phyloP scores from a whole-genome alignment of 64 coral and sea anemone species.

The Stylophora pistillata region DNA sequence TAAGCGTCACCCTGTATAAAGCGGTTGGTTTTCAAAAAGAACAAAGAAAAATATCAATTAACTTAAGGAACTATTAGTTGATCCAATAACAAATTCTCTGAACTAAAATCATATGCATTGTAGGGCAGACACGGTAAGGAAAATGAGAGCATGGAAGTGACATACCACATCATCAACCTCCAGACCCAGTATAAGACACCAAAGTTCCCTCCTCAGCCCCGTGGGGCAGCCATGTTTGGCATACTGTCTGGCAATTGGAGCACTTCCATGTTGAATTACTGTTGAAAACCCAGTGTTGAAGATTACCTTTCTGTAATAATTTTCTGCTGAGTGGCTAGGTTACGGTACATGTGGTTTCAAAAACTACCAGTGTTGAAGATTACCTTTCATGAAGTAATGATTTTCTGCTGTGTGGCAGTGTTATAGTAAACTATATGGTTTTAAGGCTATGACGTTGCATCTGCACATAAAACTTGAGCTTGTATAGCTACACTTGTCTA shows the following conservation, averaged over 20 bases:
- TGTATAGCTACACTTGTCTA: no score
- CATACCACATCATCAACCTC: conserved; percentile 83
- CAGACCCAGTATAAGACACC: conserved; percentile 81
- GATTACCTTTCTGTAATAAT: not conserved
- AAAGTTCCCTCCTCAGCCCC: conserved; percentile 75
- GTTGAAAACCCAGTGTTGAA: not conserved
- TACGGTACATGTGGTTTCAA: no score
- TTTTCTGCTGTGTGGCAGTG: not conserved
- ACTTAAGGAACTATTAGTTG: no score
- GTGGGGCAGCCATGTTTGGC: conserved; percentile 91
- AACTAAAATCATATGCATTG: no score
- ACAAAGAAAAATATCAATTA: no score
- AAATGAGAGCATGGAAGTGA: not conserved
- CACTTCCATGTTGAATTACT: conserved; percentile 87
- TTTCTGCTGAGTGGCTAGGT: not conserved
- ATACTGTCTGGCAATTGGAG: conserved; percentile 84
- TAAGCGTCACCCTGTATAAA: no score
- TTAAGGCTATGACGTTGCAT: no score
- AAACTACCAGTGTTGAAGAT: not conserved
- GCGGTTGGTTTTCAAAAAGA: no score
- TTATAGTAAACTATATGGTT: no score
- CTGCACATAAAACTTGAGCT: no score
- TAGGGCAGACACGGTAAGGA: no score
- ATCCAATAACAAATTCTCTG: no score
- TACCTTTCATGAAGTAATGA: not conserved